Percentiles rank a stretch among this genome's conserved stretches.
phyloP scores from a whole-genome alignment of 2,888 invertebrate genomes.

The Girardia tigrina region DNA sequence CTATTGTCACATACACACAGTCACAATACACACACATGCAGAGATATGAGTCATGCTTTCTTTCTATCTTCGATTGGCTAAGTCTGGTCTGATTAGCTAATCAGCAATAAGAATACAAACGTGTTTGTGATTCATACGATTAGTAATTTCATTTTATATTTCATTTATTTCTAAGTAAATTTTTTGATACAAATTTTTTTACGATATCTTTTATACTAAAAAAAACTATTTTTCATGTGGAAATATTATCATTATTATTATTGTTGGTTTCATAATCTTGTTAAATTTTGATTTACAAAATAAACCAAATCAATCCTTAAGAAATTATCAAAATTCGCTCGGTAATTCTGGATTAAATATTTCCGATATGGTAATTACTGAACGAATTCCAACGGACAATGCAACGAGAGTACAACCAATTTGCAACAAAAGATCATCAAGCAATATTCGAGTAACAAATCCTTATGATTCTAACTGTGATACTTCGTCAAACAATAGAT shows the following conservation, averaged over 20 bases:
- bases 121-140: constrained; percentile 13
- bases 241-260: no score
- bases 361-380: constrained; percentile 20
- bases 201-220: no score
- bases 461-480: constrained; percentile 11
- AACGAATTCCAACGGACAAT: constrained; percentile 1
- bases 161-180: not conserved
- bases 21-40: not conserved
- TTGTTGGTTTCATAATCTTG: no score
- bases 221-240: no score
- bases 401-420: not conserved
- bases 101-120: constrained; percentile 7
- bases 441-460: constrained; percentile 7
- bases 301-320: no score
- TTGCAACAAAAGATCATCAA: not conserved
- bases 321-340: not conserved
- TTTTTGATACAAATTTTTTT: not conserved
- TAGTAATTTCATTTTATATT: not conserved
- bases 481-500: constrained; percentile 1
- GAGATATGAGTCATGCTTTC: constrained; percentile 3
- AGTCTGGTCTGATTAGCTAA: constrained; percentile 16
- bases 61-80: constrained; percentile 5
- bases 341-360: constrained; percentile 12
- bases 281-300: no score
- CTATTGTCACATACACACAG: not conserved